These are phyloP conservation scores for Cephus pulcher DNA, from an alignment of 2,888 invertebrate species.

Conservation along the genomic window DNA sequence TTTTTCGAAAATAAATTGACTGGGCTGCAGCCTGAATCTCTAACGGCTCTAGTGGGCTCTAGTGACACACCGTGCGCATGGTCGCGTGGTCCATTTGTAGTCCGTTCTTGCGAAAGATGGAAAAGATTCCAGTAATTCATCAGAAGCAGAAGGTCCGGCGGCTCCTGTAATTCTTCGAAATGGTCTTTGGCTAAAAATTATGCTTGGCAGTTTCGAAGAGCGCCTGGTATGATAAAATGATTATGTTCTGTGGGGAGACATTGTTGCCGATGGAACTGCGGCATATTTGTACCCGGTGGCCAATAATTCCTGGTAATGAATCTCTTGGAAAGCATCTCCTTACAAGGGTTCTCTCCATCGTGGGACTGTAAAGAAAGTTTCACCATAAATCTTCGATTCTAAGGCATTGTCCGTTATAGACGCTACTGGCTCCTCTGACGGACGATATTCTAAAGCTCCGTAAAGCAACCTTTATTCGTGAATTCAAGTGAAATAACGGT, in stretches of 20 bases:
- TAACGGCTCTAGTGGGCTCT: neutral
- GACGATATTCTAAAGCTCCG: neutral
- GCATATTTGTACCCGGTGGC: slow-evolving; percentile 10
- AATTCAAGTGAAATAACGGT: neutral
- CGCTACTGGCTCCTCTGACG: neutral
- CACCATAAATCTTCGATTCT: slow-evolving; percentile 47
- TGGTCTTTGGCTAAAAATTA: neutral
- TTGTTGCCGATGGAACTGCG: slow-evolving; percentile 11
- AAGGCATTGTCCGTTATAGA: slow-evolving; percentile 40
- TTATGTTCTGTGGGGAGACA: neutral
- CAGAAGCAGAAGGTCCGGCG: neutral
- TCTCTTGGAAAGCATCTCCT: slow-evolving; percentile 19
- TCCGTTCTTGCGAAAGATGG: neutral
- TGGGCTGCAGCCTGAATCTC: neutral
- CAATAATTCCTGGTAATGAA: slow-evolving; percentile 23
- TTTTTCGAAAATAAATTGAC: no score
- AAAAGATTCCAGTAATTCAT: neutral
- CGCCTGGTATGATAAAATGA: neutral
- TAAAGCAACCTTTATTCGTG: neutral
- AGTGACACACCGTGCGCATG: neutral
- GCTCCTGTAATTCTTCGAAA: neutral
- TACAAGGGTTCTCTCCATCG: slow-evolving; percentile 15
- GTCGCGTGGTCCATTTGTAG: no score
- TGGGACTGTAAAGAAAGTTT: slow-evolving; percentile 42
- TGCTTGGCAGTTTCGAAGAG: neutral